Evolutionary conservation across 2,888 invertebrate species (phyloP).

Genomic region (Yponomeuta sedellus): DNA sequence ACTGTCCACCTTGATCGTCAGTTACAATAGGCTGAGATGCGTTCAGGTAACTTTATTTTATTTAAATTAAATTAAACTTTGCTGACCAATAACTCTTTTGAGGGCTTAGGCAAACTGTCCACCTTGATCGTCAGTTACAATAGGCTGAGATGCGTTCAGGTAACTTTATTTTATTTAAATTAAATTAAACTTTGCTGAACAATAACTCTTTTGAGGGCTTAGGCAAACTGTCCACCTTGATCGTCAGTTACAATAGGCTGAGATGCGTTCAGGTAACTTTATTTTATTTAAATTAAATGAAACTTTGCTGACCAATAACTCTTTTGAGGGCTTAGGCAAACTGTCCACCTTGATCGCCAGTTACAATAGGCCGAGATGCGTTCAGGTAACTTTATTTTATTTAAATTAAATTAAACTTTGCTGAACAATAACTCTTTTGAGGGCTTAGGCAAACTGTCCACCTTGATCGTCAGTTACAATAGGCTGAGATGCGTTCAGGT

Average conservation of each 20-base stretch:
- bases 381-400: too few relatives aligned
- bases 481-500: too few relatives aligned
- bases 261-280: constrained; percentile 85
- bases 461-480: too few relatives aligned
- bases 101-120: constrained; percentile 91
- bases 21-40: constrained; percentile 97
- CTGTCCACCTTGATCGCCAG: too few relatives aligned
- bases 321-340: too few relatives aligned
- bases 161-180: constrained; percentile 24
- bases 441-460: too few relatives aligned
- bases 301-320: too few relatives aligned
- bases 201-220: constrained; percentile 94
- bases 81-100: constrained; percentile 93
- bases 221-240: constrained; percentile 93
- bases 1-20: constrained; percentile 95
- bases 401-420: too few relatives aligned
- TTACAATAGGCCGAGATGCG: too few relatives aligned
- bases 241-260: constrained; percentile 96
- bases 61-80: too few relatives aligned
- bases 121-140: constrained; percentile 98
- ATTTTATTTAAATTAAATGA: too few relatives aligned
- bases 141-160: constrained; percentile 91
- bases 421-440: too few relatives aligned
- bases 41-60: constrained; percentile 67
- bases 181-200: constrained; percentile 90